A percentile compares a stretch with the other conserved stretches of the same genome.
These are phyloP conservation scores for Ceratosolen solmsi DNA, from an alignment of 1,140 invertebrate species.

Conservation along the genomic window DNA sequence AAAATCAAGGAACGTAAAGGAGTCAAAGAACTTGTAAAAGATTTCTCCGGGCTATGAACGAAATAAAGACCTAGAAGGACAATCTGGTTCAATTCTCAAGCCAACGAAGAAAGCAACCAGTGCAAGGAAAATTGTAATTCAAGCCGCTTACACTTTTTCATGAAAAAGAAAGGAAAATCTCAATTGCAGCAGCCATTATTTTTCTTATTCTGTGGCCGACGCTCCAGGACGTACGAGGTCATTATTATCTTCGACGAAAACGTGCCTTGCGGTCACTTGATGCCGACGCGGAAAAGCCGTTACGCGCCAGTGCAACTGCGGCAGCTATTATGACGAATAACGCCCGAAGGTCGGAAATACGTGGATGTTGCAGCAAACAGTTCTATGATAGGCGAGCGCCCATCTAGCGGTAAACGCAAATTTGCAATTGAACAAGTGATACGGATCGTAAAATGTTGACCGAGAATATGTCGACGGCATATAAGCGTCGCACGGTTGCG, in stretches of 20 bases:
- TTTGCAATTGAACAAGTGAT: constrained; percentile 15
- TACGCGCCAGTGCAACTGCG: not conserved
- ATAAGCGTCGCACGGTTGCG: too few relatives aligned
- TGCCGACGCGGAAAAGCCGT: too few relatives aligned
- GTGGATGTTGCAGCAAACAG: not conserved
- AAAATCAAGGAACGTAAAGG: too few relatives aligned
- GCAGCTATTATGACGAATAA: not conserved
- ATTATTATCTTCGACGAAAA: not conserved
- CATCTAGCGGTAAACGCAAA: constrained; percentile 35
- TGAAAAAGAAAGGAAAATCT: not conserved
- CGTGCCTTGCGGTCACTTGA: not conserved
- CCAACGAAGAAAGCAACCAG: too few relatives aligned
- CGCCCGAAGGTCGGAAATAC: constrained; percentile 17
- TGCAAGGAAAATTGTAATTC: too few relatives aligned
- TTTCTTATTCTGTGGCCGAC: not conserved
- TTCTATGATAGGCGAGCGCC: too few relatives aligned
- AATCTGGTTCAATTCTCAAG: too few relatives aligned
- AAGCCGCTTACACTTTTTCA: too few relatives aligned
- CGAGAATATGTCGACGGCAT: too few relatives aligned
- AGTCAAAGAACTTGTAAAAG: too few relatives aligned
- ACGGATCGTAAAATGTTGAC: not conserved
- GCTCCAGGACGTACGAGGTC: not conserved
- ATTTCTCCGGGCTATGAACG: too few relatives aligned
- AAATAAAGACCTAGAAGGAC: too few relatives aligned
- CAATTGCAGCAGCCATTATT: not conserved